phyloP scores from a whole-genome alignment of 2,797 vertebrate genomes.

The Hippopotamyrus pictus region DNA sequence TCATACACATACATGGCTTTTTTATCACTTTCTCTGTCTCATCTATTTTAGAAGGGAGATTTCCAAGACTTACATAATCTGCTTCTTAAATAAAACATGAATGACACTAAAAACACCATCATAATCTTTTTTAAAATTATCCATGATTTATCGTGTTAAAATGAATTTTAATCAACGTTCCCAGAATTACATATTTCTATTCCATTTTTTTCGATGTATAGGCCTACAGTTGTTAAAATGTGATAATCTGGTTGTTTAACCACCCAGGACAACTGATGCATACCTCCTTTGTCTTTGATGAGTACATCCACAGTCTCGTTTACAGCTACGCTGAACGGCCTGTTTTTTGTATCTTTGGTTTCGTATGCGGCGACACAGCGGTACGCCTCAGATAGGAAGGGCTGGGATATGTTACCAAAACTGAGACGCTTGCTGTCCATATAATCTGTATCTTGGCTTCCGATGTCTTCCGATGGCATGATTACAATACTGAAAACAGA shows the following conservation, averaged over 20 bases:
- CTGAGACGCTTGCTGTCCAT: slow-evolving; percentile 13
- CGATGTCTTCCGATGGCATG: slow-evolving; percentile 62
- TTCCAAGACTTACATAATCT: neutral
- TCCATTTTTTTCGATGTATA: neutral
- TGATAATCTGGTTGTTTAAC: neutral
- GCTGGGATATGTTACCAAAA: slow-evolving; percentile 51
- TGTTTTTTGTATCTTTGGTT: slow-evolving; percentile 75
- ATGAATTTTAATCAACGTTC: neutral
- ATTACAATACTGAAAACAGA: slow-evolving; percentile 68
- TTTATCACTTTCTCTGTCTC: neutral
- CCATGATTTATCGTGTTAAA: neutral
- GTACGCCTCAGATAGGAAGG: slow-evolving; percentile 67
- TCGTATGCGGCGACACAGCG: slow-evolving; percentile 69
- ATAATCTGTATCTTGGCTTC: slow-evolving; percentile 20
- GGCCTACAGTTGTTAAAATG: neutral
- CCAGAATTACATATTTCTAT: neutral
- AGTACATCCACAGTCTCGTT: slow-evolving; percentile 75
- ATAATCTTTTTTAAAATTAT: neutral
- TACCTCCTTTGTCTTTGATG: slow-evolving; percentile 79
- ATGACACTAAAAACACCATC: neutral
- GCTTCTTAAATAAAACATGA: neutral
- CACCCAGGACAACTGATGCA: neutral
- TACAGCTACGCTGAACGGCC: slow-evolving; percentile 55
- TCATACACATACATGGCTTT: neutral
- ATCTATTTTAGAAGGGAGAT: neutral